Conservation (phyloP, 64 coral and sea anemone species). For the Pocillopora verrucosa region DNA sequence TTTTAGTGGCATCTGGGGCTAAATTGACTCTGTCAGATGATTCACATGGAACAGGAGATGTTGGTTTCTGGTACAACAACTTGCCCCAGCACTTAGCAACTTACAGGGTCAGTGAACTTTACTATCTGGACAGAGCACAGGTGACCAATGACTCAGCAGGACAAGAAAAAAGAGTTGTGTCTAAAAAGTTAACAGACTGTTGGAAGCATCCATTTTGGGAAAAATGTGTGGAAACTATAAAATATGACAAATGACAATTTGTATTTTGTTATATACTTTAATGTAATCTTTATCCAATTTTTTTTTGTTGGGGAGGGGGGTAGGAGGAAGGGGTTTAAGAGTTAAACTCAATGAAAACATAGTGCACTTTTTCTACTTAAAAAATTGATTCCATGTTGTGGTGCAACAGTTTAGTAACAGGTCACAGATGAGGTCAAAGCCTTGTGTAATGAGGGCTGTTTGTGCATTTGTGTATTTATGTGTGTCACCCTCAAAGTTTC, state of each 20-base stretch:
- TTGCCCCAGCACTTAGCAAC: slow-evolving; percentile 46
- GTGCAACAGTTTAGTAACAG: too few species aligned
- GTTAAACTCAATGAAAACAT: too few species aligned
- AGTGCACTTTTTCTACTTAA: too few species aligned
- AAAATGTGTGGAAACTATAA: slow-evolving; percentile 1
- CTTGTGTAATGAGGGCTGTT: too few species aligned
- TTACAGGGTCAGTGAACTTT: slow-evolving; percentile 47
- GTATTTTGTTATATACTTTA: not conserved
- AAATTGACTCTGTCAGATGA: slow-evolving; percentile 73
- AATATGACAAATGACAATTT: not conserved
- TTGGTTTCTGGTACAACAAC: slow-evolving; percentile 58
- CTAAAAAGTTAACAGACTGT: slow-evolving; percentile 47
- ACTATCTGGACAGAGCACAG: slow-evolving; percentile 46
- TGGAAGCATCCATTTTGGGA: slow-evolving; percentile 61
- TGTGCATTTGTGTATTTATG: too few species aligned
- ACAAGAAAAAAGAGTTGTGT: slow-evolving; percentile 14
- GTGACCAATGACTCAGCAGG: not conserved
- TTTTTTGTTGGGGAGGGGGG: too few species aligned
- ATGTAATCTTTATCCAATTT: too few species aligned
- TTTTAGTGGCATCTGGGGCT: slow-evolving; percentile 53
- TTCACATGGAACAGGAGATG: slow-evolving; percentile 65
- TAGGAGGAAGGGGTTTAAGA: too few species aligned
- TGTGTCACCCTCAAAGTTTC: too few species aligned
- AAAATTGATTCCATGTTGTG: too few species aligned
- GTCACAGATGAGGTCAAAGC: too few species aligned